Evolutionary conservation across 2,797 vertebrate species (phyloP), one percentile per base, ranked within the genome.

Genomic region (Coregonus sp.): DNA sequence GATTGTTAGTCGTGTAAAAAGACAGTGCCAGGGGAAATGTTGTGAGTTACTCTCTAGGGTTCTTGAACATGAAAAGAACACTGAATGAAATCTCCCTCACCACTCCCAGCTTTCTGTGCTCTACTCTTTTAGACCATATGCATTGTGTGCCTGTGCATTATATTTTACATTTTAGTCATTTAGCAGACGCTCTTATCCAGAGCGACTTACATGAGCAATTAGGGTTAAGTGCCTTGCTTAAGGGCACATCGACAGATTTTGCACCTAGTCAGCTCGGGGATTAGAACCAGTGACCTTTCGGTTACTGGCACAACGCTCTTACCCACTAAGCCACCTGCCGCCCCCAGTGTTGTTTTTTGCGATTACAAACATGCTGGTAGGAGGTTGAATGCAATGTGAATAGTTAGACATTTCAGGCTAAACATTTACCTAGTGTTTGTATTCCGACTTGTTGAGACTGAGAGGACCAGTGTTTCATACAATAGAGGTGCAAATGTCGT

Each of bases 301-400:
- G 25, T 25, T 25, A 25, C 25, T 25, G 25, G 25, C 25, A 25
- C 25, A 25, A 25, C 25, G 25, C 25, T 25, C 25, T 25, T 25
- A 25, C 25, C 25, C 25, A 25, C 25, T 25, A 25, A 25, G 25
- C 25, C 25, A 25, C 25, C 25, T 25, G 25, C 25, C 25, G 25
- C 25, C 25, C 25, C 20, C 51, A n/a, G 14, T 20, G 66, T 47
- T 47, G 11, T 67, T 77, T 12, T 35, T 25, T 14, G 56, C 29
- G 37, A 50, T 77, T 51, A 29, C 20, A 20, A 72, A 35, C 25
- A 35, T 66, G 66, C 65, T 50, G 16, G 50, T 54, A 29, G 2
- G 56, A 25, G 59, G 66, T 6, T 33, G 31, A 35, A 59, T 29
- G 20, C 15, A 18, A 76, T 78, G 65, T 80, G 78, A 84, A 78